These are phyloP conservation scores for Prionailurus viverrinus DNA, from an alignment of 2,113 vertebrate genomes.

Conservation along the genomic window DNA sequence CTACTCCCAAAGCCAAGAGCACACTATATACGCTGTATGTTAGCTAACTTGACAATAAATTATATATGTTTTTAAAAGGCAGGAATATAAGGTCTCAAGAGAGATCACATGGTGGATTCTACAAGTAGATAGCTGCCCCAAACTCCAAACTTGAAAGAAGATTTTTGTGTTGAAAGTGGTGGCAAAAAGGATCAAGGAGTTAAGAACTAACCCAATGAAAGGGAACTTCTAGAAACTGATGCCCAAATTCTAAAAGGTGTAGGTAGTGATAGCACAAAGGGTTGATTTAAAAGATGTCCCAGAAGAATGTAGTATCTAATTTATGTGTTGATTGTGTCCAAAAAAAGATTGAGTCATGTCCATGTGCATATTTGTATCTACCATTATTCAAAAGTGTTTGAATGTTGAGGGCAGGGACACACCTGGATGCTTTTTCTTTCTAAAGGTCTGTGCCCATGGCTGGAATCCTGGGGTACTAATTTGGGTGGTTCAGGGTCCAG, in stretches of 20 bases:
- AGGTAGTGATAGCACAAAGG: neutral
- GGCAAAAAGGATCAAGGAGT: neutral
- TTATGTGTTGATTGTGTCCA: neutral
- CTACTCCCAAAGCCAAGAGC: too few species aligned
- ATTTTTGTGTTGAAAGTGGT: neutral
- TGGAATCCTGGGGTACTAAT: neutral
- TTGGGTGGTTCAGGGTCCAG: neutral
- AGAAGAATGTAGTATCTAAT: neutral
- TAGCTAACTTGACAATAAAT: too few species aligned
- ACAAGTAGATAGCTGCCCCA: neutral
- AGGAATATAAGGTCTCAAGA: neutral
- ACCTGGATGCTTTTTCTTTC: neutral
- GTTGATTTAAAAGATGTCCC: neutral
- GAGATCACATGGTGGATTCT: neutral
- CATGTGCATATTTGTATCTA: neutral
- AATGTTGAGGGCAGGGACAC: neutral
- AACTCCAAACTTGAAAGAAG: neutral
- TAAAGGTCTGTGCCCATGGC: neutral
- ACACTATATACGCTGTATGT: too few species aligned
- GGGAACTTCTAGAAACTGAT: conserved; percentile 1
- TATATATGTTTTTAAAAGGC: neutral
- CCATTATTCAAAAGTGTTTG: neutral
- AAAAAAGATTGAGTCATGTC: neutral
- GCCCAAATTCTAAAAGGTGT: neutral
- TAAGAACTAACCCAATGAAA: neutral